Evolutionary conservation across 2,797 vertebrate species (phyloP).

Genomic region (Diplodus sargus): DNA sequence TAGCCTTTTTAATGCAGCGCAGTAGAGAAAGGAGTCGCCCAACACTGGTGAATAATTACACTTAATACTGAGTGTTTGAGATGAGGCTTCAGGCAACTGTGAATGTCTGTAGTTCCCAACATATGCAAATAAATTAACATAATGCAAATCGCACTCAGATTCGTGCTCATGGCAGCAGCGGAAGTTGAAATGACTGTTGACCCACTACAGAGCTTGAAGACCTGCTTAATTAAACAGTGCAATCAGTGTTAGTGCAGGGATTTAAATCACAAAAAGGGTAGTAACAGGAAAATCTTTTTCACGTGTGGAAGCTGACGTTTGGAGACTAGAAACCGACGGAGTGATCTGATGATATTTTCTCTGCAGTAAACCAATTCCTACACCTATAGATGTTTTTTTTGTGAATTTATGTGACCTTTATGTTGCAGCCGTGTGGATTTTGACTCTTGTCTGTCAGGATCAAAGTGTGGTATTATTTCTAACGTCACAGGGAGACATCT

Average conservation of each 20-base stretch:
- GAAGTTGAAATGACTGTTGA: conserved; percentile 49
- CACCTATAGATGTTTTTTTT: neutral
- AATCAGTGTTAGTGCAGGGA: conserved; percentile 24
- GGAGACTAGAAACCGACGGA: neutral
- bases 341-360: neutral
- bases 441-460: neutral
- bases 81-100: conserved; percentile 57
- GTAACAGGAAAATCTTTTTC: neutral
- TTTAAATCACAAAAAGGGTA: conserved; percentile 41
- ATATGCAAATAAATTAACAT: conserved; percentile 78
- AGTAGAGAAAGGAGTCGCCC: conserved; percentile 34
- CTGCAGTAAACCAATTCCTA: neutral
- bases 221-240: conserved; percentile 50
- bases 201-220: conserved; percentile 44
- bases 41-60: conserved; percentile 65
- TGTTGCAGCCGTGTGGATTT: neutral
- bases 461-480: neutral
- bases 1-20: conserved; percentile 65
- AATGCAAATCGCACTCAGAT: conserved; percentile 49
- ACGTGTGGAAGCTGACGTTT: neutral
- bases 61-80: conserved; percentile 55
- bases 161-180: conserved; percentile 52
- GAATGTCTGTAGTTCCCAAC: conserved; percentile 60
- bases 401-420: neutral
- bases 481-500: too few species aligned